A percentile compares a stretch with the other conserved stretches of the same genome.
Conservation (phyloP, 2,888 invertebrate species). For the Perithous albicinctus region DNA sequence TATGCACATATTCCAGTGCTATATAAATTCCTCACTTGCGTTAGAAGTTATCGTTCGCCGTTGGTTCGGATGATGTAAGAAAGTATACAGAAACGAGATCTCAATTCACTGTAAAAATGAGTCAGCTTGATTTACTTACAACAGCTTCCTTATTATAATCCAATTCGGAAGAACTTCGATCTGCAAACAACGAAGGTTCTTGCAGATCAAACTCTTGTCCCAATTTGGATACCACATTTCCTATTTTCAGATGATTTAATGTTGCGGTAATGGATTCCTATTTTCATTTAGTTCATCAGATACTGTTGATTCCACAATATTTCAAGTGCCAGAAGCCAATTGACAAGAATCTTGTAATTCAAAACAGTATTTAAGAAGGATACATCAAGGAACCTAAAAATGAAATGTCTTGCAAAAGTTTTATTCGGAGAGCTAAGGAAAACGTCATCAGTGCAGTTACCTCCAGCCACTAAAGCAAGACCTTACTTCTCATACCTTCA, state of each 20-base stretch:
- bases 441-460: constrained; percentile 35
- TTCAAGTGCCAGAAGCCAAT: no score
- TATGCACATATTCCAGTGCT: constrained; percentile 33
- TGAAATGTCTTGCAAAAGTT: neutral
- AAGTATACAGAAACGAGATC: neutral
- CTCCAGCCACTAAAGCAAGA: constrained; percentile 1
- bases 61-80: neutral
- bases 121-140: neutral
- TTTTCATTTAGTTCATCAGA: neutral
- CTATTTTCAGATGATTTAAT: neutral
- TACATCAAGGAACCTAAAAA: neutral
- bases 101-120: neutral
- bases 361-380: neutral
- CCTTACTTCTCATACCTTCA: constrained; percentile 14
- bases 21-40: constrained; percentile 22
- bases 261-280: neutral
- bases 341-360: neutral
- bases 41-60: neutral
- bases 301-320: neutral
- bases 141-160: neutral
- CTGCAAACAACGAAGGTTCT: neutral
- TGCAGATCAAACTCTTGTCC: no score
- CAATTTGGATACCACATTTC: no score
- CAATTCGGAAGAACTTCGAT: constrained; percentile 14
- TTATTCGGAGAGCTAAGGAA: constrained; percentile 22